Evolutionary conservation across 2,888 invertebrate genomes (phyloP), one percentile per base, ranked within the genome.

Genomic region (Mythimna lalbum): DNA sequence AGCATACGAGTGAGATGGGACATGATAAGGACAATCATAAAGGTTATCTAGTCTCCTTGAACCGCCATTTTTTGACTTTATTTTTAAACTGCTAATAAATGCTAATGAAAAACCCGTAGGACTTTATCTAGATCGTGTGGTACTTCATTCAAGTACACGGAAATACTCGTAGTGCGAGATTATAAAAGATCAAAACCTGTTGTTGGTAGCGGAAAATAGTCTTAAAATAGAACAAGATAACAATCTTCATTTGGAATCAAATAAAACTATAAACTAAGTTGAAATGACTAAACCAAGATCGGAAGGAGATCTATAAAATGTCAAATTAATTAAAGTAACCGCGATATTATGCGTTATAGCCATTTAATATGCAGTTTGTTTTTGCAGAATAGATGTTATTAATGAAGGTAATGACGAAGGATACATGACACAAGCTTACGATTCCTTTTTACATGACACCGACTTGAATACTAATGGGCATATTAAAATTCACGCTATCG

Each of bases 31-130:
- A 91, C 89, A 92, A 93, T 93, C 94, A 85, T 82, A 91, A 90
- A 95, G 95, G 95, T 93, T 92, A 95, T 94, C 94, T 90, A 74
- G 77, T 83, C 87, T 82, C 95, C 95, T 95, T 95, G 94, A 95
- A 95, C 94, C 87, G 86, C 86, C 86, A 89, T 88, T 90, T 93
- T 89, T 93, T 90, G 88, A 88, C 89, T 86, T 88, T 90, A 91
- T 89, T 90, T 91, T 89, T 89, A 88, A 90, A 88, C 89, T 83
- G 85, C 86, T 90, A 90, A 91, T 88, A 89, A 85, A 92, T 91
- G 90, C 88, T 91, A 91, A 93, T 90, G 87, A 86, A 85, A 82
- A 85, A 89, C 88, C 88, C 89, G 89, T 90, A 89, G 88, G 75
- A 84, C 74, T 86, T 89, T 90, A 92, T 91, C 89, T 90, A 86